Evolutionary conservation across 2,113 vertebrate species (phyloP), one percentile per base, ranked within the genome.

Genomic region (Ammodytes marinus): DNA sequence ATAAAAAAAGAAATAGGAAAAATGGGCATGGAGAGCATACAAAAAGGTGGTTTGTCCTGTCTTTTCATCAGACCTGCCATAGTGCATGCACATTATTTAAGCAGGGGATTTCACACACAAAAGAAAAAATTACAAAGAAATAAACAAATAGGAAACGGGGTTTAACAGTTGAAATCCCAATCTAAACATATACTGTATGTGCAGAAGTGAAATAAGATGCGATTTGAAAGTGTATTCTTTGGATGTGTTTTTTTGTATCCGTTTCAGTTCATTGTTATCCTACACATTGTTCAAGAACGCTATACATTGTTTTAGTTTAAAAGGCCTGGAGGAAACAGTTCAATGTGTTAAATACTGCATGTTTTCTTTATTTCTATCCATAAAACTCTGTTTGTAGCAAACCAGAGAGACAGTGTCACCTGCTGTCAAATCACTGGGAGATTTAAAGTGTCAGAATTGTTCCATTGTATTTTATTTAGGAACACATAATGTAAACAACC

Each of bases 1-100:
- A 49, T 59, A 66, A 43, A 74, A 54, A 42, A n/a, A n/a, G 11
- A n/a, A 40, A 54, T 52, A 42, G 27, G 27, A 27, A 27, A 27
- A 27, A 27, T 27, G 27, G 27, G 27, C 2, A 27, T 27, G 27
- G 35, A 59, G 63, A n/a, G 43, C 7, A 60, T 79, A 77, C 57
- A 58, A 75, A 63, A 77, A 82, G 67, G 39, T 69, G 19, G 57
- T 83, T 74, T 60, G 58, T n/a, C 60, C 54, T 69, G 27, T 2
- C 27, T 27, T 27, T 27, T 27, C 27, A 27, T 27, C 27, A 27
- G 27, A 27, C 27, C 27, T 27, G 27, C 27, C 27, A 27, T 27
- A 27, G 27, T 27, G 27, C 27, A 27, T 27, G 27, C 2, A 27
- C 27, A 27, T 27, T 27, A 27, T 27, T 27, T 27, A 27, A 27